Evolutionary conservation across 2,113 vertebrate genomes (phyloP).

Genomic region (Urocolius indicus): DNA sequence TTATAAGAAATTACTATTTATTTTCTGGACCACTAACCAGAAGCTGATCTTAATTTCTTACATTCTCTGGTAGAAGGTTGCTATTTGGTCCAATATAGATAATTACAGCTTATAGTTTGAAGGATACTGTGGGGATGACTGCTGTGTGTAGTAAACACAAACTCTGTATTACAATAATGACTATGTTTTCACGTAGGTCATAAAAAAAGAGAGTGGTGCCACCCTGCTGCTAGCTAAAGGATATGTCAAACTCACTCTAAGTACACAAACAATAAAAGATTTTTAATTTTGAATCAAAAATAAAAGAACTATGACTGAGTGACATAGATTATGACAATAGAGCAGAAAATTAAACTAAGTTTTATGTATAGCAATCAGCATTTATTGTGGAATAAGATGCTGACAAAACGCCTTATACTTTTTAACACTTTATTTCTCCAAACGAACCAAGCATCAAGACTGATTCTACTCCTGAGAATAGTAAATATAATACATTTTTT

Average conservation of each 20-base stretch:
- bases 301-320: background rate
- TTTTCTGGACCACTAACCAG: background rate
- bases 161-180: background rate
- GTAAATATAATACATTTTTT: background rate
- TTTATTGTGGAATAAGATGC: background rate
- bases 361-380: fast-evolving
- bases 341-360: background rate
- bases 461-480: background rate
- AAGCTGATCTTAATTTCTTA: background rate
- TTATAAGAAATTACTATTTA: background rate
- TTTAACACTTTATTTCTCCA: background rate
- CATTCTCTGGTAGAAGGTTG: background rate
- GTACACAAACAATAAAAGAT: background rate
- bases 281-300: background rate
- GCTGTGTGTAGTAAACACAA: background rate
- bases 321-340: background rate
- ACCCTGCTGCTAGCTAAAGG: background rate
- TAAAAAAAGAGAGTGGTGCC: background rate
- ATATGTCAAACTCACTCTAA: background rate
- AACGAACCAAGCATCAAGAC: background rate
- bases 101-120: background rate
- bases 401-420: background rate
- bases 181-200: background rate
- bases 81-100: background rate
- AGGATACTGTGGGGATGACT: background rate